A percentile compares a stretch with the other conserved stretches of the same genome.
phyloP scores from a whole-genome alignment of 1,140 invertebrate species.

The Teleopsis dalmanni region DNA sequence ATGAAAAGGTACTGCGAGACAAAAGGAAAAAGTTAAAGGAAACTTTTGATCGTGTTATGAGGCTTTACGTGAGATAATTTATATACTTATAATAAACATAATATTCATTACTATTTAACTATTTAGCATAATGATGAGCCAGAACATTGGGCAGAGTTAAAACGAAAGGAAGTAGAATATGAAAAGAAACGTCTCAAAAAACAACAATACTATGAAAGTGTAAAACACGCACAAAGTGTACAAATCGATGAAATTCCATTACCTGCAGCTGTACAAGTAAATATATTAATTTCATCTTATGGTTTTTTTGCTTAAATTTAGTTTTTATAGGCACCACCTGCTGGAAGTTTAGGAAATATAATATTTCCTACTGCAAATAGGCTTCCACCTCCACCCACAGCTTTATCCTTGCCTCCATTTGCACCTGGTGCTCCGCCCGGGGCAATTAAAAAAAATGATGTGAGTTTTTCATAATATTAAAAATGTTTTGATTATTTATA shows the following conservation, averaged over 20 bases:
- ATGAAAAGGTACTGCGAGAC: conserved; percentile 94
- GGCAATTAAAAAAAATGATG: conserved; percentile 19
- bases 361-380: conserved; percentile 12
- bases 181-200: conserved; percentile 79
- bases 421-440: conserved; percentile 37
- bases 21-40: conserved; percentile 94
- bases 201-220: conserved; percentile 89
- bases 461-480: neutral
- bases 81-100: neutral
- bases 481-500: neutral
- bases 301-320: conserved; percentile 19
- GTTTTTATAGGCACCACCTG: conserved; percentile 4
- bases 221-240: conserved; percentile 89
- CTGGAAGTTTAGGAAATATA: neutral
- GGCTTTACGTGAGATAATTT: conserved; percentile 92
- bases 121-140: conserved; percentile 93
- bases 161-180: conserved; percentile 86
- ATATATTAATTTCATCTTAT: neutral
- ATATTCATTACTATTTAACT: neutral
- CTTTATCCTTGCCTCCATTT: conserved; percentile 34
- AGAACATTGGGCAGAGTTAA: conserved; percentile 85
- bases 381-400: conserved; percentile 34
- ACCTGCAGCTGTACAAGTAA: conserved; percentile 64
- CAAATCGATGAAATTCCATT: conserved; percentile 95
- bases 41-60: conserved; percentile 86